These are phyloP conservation scores for Syrphus vitripennis DNA, from an alignment of 2,888 invertebrate genomes.

Conservation along the genomic window DNA sequence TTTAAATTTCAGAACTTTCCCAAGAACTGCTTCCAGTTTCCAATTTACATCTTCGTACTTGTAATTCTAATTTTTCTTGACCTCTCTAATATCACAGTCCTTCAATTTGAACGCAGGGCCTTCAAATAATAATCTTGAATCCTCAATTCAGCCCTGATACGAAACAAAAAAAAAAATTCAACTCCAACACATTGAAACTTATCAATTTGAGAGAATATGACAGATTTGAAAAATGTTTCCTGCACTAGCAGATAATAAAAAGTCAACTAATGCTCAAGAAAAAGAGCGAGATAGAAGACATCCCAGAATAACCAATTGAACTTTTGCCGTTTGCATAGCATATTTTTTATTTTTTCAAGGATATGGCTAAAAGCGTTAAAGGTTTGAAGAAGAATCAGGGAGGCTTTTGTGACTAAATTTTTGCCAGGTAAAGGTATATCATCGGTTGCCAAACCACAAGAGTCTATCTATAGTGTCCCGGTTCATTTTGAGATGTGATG, in stretches of 20 bases:
- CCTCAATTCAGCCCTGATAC: background rate
- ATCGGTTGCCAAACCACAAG: constrained; percentile 56
- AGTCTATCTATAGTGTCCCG: too few species aligned
- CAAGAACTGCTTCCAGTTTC: too few species aligned
- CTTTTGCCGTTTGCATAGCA: constrained; percentile 56
- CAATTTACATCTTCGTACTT: too few species aligned
- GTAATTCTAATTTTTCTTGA: too few species aligned
- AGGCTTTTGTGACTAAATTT: background rate
- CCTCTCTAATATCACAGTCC: too few species aligned
- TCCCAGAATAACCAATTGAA: constrained; percentile 63
- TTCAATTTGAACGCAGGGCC: too few species aligned
- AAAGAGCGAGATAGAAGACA: background rate
- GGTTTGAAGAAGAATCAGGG: background rate
- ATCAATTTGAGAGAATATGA: constrained; percentile 67
- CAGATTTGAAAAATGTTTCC: constrained; percentile 70
- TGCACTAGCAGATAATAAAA: constrained; percentile 66
- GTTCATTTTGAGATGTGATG: constrained; percentile 27
- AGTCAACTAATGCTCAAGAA: constrained; percentile 62
- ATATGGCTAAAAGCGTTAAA: background rate
- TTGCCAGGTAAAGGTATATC: constrained; percentile 23
- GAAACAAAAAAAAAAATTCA: background rate
- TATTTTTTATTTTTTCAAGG: constrained; percentile 43
- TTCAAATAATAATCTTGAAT: background rate
- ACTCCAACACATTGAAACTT: constrained; percentile 55
- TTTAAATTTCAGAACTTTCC: too few species aligned